phyloP scores from a whole-genome alignment of 92 coral and sea anemone genomes.

The Porites rus region DNA sequence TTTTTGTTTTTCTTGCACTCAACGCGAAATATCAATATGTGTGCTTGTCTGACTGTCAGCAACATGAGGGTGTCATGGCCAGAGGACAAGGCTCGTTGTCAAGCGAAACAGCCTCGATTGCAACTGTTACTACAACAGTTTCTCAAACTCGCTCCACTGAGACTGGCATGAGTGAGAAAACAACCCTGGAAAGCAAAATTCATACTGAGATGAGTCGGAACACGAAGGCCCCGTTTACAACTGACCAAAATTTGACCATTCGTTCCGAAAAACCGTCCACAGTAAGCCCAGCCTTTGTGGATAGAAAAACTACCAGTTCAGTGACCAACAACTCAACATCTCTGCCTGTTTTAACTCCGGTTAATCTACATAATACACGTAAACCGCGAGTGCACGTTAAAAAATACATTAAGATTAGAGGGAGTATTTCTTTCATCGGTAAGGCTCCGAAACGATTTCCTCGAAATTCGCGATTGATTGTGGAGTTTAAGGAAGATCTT shows the following conservation, averaged over 20 bases:
- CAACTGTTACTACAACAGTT: not conserved
- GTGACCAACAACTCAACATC: not conserved
- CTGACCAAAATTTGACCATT: not conserved
- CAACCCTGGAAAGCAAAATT: not conserved
- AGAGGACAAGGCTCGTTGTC: not conserved
- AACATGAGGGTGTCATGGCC: slow-evolving; percentile 1
- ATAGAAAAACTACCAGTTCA: not conserved
- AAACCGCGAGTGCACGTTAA: not conserved
- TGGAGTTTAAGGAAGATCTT: slow-evolving; percentile 75
- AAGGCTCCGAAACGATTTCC: slow-evolving; percentile 62
- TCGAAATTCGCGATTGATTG: slow-evolving; percentile 69
- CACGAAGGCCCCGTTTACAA: slow-evolving; percentile 3
- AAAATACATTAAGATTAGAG: not conserved
- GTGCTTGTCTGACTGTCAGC: slow-evolving; percentile 75
- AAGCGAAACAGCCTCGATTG: not conserved
- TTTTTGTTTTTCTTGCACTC: slow-evolving; percentile 80
- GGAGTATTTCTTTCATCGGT: slow-evolving; percentile 24
- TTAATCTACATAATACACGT: not conserved
- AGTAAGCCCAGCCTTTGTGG: slow-evolving; percentile 1
- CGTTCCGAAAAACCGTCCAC: slow-evolving; percentile 8
- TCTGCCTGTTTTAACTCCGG: not conserved
- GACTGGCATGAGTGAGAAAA: not conserved
- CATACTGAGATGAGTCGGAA: not conserved
- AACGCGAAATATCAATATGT: slow-evolving; percentile 77
- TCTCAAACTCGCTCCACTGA: not conserved